phyloP scores from a whole-genome alignment of 2,888 invertebrate genomes.

The Ariolimax columbianus region DNA sequence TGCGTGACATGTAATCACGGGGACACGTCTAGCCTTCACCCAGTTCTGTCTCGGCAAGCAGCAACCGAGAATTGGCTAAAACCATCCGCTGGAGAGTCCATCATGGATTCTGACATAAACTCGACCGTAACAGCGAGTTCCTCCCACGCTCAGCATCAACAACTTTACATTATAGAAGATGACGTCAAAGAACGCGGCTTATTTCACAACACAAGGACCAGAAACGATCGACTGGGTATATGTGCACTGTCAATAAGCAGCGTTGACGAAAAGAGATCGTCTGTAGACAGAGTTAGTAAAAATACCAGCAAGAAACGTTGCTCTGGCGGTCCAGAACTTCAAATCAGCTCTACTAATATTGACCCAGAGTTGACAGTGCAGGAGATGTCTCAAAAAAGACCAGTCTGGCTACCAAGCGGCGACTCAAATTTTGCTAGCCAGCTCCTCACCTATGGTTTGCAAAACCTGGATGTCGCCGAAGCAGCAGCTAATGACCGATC shows the following conservation, averaged over 20 bases:
- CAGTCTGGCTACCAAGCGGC: slow-evolving; percentile 53
- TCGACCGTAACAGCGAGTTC: slow-evolving; percentile 52
- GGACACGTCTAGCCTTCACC: slow-evolving; percentile 64
- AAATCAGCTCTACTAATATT: slow-evolving; percentile 3
- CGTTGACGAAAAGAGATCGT: not conserved
- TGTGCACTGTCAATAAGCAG: not conserved
- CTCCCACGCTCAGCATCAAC: slow-evolving; percentile 22
- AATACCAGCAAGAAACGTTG: not conserved
- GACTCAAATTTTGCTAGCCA: slow-evolving; percentile 53
- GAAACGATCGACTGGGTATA: not conserved
- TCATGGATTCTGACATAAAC: slow-evolving; percentile 63
- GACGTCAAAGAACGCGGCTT: not conserved
- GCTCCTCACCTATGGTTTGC: slow-evolving; percentile 52
- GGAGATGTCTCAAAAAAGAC: slow-evolving; percentile 26
- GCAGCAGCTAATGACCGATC: slow-evolving; percentile 49
- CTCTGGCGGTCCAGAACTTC: not conserved
- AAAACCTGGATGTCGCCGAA: slow-evolving; percentile 34
- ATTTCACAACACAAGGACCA: not conserved
- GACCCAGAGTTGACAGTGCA: slow-evolving; percentile 30
- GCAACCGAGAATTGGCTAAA: slow-evolving; percentile 50
- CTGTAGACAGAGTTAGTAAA: not conserved
- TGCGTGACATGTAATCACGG: slow-evolving; percentile 69
- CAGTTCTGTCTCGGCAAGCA: not conserved
- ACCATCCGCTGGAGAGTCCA: slow-evolving; percentile 62
- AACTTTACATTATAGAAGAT: slow-evolving; percentile 7